These are phyloP conservation scores for Teleogryllus oceanicus DNA, from an alignment of 2,888 invertebrate species.

Conservation along the genomic window DNA sequence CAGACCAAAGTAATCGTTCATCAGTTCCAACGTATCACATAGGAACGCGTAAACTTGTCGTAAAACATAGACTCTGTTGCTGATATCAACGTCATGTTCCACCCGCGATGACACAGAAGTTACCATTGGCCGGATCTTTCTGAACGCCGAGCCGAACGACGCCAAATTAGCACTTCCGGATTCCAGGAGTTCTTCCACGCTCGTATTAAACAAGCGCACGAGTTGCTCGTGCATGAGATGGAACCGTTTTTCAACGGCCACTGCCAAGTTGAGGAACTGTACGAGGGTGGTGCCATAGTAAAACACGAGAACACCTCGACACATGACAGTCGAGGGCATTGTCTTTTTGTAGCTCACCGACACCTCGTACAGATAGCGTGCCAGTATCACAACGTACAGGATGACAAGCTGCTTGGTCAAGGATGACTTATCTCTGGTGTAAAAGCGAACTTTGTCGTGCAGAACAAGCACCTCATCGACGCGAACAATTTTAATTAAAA, in stretches of 20 bases:
- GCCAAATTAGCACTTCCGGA: neutral
- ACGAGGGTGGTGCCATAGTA: neutral
- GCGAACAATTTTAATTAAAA: neutral
- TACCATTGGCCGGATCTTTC: neutral
- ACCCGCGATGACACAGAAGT: neutral
- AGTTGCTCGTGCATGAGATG: neutral
- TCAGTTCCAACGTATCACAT: neutral
- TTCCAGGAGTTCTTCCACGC: neutral
- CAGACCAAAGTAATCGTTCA: neutral
- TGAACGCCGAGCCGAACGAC: neutral
- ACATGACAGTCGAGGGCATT: neutral
- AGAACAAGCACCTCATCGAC: neutral
- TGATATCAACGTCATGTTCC: neutral
- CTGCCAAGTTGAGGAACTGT: neutral
- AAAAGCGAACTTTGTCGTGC: neutral
- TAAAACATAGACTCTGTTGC: neutral
- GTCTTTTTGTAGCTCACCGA: neutral
- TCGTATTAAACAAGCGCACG: neutral
- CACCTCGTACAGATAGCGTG: neutral
- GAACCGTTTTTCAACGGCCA: constrained; percentile 6
- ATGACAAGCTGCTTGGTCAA: neutral
- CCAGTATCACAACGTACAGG: neutral
- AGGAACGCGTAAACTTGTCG: neutral
- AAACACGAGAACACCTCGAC: neutral
- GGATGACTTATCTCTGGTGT: neutral